Base-by-base conservation (phyloP, 1,140 invertebrate species). In the Penaeus chinensis region DNA sequence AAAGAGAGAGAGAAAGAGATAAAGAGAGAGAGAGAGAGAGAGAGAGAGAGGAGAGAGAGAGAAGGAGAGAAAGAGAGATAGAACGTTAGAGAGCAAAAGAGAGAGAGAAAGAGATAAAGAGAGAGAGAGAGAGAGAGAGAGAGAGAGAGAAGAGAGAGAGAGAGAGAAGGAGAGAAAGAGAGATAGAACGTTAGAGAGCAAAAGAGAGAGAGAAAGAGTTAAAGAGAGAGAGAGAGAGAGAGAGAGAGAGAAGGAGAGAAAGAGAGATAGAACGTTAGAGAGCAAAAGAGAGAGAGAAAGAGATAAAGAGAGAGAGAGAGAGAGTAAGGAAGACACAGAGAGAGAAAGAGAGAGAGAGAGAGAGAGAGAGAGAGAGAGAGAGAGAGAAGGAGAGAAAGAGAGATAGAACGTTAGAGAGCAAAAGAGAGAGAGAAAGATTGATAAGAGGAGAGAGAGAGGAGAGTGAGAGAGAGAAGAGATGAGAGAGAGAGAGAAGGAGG, bases 211-310 rank as follows among this genome's bases (percentile, higher is more conserved):
- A n/a, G 60, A 54, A 42, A 60, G n/a, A n/a, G n/a, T n/a, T n/a
- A 32, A 42, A 42, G 42, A 27, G 47, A 27, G 32, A 54, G 27
- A 54, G 42, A 42, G 37, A 69, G 20, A 63, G 47, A 60, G 77
- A 60, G 18, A 47, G 27, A 18, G 13, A 18, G 24, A 62, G 79
- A 62, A 54, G n/a, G 32, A 54, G 82, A 71, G 82, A 71, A 16
- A 74, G 37, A 54, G 82, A 71, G 42, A 47, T 24, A 54, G 82
- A 47, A 42, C 37, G 82, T 8, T 63, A 54, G 19, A 71, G 82
- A 83, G 82, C 69, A 22, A 83, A 42, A 7, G 66, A 24, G 42
- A 61, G 11, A 54, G 54, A 54, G 10, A 54, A 8, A 54, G 0
- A 54, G 54, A 13, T 4, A 16, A 2, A 13, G 54, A 54, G 54